These are phyloP conservation scores for Piprites chloris DNA, from an alignment of 2,113 vertebrate genomes.

Conservation along the genomic window DNA sequence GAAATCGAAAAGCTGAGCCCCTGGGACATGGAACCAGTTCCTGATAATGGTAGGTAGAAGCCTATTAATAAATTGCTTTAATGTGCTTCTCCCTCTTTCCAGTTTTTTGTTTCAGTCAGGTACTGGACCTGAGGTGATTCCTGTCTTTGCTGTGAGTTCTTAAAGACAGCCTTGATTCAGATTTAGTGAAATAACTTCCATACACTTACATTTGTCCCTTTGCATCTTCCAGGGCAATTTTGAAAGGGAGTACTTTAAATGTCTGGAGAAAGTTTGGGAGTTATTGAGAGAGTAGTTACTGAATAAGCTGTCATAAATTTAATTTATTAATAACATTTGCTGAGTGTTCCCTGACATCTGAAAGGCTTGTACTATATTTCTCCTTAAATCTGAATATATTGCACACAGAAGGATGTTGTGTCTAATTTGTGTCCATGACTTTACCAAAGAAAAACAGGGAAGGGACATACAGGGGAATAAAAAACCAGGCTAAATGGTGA, in stretches of 20 bases:
- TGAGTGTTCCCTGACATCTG: background rate
- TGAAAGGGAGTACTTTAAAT: background rate
- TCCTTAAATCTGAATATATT: background rate
- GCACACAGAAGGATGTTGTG: background rate
- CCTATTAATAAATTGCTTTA: background rate
- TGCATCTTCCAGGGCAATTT: background rate
- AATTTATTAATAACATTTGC: background rate
- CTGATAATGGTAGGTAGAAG: slow-evolving; percentile 84
- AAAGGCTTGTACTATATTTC: background rate
- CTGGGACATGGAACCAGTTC: slow-evolving; percentile 95
- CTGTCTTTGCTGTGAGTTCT: background rate
- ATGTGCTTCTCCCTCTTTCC: background rate
- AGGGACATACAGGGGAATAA: background rate
- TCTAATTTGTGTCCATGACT: background rate
- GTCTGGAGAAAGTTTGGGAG: background rate
- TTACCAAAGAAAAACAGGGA: background rate
- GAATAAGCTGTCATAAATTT: background rate
- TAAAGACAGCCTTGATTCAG: background rate
- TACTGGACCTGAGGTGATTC: background rate
- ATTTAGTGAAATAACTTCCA: background rate
- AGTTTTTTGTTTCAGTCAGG: background rate
- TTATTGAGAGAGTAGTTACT: background rate
- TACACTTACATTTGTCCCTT: background rate
- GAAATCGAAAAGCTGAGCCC: slow-evolving; percentile 95
- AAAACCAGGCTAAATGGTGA: background rate